Evolutionary conservation across 2,113 vertebrate genomes (phyloP).

Genomic region (Lagopus leucura): DNA sequence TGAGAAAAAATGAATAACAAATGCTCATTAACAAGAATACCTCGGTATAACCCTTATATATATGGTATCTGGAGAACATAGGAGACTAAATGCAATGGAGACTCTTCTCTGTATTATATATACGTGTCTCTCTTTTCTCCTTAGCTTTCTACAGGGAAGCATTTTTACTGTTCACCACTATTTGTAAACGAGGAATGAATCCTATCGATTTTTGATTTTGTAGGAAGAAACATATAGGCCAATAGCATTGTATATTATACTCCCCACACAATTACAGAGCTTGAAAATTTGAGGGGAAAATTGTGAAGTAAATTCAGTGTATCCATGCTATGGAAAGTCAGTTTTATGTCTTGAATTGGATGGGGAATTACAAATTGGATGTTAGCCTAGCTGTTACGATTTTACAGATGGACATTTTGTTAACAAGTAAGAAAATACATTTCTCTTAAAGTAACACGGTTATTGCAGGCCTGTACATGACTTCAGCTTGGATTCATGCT

Average conservation of each 20-base stretch:
- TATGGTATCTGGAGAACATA: not conserved
- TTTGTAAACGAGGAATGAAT: not conserved
- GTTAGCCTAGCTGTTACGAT: not conserved
- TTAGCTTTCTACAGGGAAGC: not conserved
- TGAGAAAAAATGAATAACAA: not conserved
- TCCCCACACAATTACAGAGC: not conserved
- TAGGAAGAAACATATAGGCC: not conserved
- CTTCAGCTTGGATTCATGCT: not conserved
- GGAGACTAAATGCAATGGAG: not conserved
- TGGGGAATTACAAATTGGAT: not conserved
- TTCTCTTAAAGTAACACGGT: not conserved
- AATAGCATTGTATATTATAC: not conserved
- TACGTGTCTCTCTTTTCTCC: not conserved
- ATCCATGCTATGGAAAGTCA: not conserved
- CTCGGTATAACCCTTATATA: not conserved
- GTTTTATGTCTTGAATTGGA: not conserved
- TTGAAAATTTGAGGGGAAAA: too few species aligned
- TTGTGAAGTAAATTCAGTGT: not conserved
- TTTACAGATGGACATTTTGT: not conserved
- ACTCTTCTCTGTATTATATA: not conserved
- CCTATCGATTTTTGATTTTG: not conserved
- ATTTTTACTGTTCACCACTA: not conserved
- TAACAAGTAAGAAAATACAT: not conserved
- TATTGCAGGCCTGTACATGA: not conserved
- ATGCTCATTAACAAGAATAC: not conserved